Evolutionary conservation across 64 coral and sea anemone genomes (phyloP).

Genomic region (Actinia tenebrosa): DNA sequence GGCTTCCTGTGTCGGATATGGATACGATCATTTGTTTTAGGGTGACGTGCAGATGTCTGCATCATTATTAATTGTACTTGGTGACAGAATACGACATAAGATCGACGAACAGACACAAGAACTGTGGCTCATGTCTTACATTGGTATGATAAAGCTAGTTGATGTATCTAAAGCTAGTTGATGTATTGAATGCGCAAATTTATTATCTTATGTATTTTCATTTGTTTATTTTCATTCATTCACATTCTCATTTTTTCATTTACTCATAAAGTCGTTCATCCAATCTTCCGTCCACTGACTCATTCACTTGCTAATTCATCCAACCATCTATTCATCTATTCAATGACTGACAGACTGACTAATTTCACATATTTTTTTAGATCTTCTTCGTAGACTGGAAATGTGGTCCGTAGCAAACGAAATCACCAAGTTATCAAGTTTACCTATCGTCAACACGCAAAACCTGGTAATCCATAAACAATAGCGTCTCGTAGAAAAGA

Average conservation of each 20-base stretch:
- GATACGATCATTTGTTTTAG: conserved; percentile 18
- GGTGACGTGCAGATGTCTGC: conserved; percentile 97
- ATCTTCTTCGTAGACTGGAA: conserved; percentile 80
- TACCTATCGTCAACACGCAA: conserved; percentile 59
- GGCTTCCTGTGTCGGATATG: not conserved
- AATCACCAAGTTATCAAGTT: conserved; percentile 83
- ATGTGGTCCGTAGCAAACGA: conserved; percentile 83
- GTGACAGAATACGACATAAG: conserved; percentile 81
- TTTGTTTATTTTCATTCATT: not conserved
- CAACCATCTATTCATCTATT: not conserved
- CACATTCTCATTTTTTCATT: no score
- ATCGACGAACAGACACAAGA: conserved; percentile 88
- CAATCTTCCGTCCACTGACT: no score
- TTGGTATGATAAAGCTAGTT: conserved; percentile 45
- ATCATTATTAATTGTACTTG: conserved; percentile 88
- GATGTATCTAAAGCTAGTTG: no score
- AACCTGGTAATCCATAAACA: conserved; percentile 56
- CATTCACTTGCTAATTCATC: not conserved
- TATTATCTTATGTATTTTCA: no score
- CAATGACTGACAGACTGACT: not conserved
- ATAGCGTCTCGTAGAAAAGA: not conserved
- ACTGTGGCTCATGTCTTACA: conserved; percentile 88
- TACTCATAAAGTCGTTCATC: no score
- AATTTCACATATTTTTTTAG: conserved; percentile 21
- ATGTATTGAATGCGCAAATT: no score